Percentiles rank a stretch among this genome's conserved stretches.
Conservation (phyloP, 2,113 vertebrate species). For the Acinonyx jubatus region DNA sequence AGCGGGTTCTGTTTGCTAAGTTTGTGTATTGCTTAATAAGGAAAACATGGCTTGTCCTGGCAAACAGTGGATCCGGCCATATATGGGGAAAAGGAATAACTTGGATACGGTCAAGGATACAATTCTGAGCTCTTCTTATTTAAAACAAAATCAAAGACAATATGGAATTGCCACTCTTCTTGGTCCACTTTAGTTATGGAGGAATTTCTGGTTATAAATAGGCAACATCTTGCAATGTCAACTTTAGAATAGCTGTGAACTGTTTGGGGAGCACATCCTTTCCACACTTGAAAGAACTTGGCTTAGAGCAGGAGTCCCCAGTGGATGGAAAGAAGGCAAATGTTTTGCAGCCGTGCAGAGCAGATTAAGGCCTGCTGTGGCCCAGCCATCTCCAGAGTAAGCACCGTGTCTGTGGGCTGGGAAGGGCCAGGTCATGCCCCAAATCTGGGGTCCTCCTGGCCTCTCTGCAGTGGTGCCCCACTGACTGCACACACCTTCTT, state of each 20-base stretch:
- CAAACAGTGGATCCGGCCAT: conserved; percentile 79
- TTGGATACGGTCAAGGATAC: conserved; percentile 70
- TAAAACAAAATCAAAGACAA: conserved; percentile 76
- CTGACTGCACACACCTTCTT: not conserved
- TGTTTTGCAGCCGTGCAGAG: not conserved
- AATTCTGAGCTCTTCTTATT: conserved; percentile 72
- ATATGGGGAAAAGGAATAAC: conserved; percentile 85
- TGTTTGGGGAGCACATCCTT: conserved; percentile 59
- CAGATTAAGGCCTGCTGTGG: not conserved
- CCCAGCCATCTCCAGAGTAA: not conserved
- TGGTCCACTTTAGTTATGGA: conserved; percentile 61
- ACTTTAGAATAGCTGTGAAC: conserved; percentile 62
- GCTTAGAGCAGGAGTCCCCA: not conserved
- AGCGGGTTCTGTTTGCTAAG: conserved; percentile 81
- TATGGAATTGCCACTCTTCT: conserved; percentile 53
- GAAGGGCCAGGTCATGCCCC: not conserved
- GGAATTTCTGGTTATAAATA: conserved; percentile 71
- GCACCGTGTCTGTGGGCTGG: not conserved
- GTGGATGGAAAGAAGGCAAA: not conserved
- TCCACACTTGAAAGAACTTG: conserved; percentile 35
- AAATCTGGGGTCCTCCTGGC: not conserved
- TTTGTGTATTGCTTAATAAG: conserved; percentile 85
- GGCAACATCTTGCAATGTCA: conserved; percentile 62
- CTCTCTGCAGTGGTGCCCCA: not conserved
- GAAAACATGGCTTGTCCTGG: conserved; percentile 78